Conservation (phyloP, 35 echinoderm and acorn worm genomes). For the Stichopus chloronotus region DNA sequence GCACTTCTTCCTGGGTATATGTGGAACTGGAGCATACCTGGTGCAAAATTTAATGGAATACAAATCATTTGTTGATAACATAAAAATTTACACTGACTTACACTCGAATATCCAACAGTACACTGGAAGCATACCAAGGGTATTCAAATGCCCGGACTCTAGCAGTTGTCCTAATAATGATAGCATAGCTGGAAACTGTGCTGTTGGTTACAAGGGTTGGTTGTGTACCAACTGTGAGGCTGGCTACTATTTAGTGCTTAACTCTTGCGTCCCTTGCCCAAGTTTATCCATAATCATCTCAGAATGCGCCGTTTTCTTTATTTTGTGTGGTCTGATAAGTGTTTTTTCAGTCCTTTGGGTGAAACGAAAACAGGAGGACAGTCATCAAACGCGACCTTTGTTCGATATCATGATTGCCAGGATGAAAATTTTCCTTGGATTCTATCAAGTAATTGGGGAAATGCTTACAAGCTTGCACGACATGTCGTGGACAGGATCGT, state of each 20-base stretch:
- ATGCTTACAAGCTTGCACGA: slow-evolving; percentile 7
- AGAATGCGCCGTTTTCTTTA: neutral
- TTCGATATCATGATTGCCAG: neutral
- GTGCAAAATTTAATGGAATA: neutral
- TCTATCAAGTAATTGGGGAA: slow-evolving; percentile 53
- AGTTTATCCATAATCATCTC: neutral
- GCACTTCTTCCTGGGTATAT: slow-evolving; percentile 12
- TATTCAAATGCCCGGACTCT: neutral
- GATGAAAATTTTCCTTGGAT: slow-evolving; percentile 38
- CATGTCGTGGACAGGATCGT: neutral
- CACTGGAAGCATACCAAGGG: slow-evolving; percentile 1
- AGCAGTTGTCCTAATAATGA: neutral
- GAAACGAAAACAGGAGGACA: neutral
- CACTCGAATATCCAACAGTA: neutral
- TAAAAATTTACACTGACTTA: neutral
- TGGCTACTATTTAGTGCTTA: neutral
- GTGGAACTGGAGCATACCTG: slow-evolving; percentile 49
- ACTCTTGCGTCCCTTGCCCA: slow-evolving; percentile 9
- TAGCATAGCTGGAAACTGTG: neutral
- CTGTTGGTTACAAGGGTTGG: slow-evolving; percentile 48
- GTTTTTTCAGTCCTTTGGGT: too few relatives aligned
- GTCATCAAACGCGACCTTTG: neutral
- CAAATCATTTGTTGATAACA: slow-evolving; percentile 25
- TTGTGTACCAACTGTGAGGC: neutral
- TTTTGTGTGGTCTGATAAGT: neutral